These are phyloP conservation scores for Cylindroiulus punctatus DNA, from an alignment of 2,888 invertebrate genomes.

Conservation along the genomic window DNA sequence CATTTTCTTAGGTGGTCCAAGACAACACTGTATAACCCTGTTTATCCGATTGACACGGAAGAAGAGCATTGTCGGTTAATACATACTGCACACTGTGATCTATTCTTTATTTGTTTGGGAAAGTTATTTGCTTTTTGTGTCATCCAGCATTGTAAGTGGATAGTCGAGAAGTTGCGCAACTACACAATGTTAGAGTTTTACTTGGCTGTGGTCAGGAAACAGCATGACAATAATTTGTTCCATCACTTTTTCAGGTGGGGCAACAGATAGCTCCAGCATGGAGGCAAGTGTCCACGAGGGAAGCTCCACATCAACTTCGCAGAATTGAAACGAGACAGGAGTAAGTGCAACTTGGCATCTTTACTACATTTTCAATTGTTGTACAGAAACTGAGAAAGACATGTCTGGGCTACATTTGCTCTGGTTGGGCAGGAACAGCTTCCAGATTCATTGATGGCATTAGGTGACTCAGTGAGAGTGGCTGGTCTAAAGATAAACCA, in stretches of 20 bases:
- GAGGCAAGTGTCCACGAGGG: constrained; percentile 11
- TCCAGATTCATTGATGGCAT: not conserved
- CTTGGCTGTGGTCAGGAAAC: too few relatives aligned
- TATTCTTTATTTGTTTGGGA: too few relatives aligned
- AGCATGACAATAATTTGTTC: not conserved
- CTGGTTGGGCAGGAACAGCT: not conserved
- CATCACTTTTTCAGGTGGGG: constrained; percentile 23
- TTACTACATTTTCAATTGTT: not conserved
- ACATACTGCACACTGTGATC: too few relatives aligned
- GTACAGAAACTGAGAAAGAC: not conserved
- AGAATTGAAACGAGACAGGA: not conserved
- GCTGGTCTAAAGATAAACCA: constrained; percentile 13
- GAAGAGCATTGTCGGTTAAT: too few relatives aligned
- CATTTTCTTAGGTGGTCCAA: too few relatives aligned
- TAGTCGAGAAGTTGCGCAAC: too few relatives aligned
- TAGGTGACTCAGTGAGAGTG: not conserved
- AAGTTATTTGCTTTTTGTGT: too few relatives aligned
- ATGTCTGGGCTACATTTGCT: not conserved
- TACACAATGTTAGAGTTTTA: too few relatives aligned
- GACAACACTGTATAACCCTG: too few relatives aligned
- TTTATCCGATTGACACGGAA: too few relatives aligned
- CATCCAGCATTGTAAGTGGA: too few relatives aligned
- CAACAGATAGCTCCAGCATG: not conserved
- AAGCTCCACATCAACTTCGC: constrained; percentile 43
- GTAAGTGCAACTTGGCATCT: not conserved